A percentile compares a stretch with the other conserved stretches of the same genome.
Conservation (phyloP, 92 coral and sea anemone genomes). For the Montipora capitata region DNA sequence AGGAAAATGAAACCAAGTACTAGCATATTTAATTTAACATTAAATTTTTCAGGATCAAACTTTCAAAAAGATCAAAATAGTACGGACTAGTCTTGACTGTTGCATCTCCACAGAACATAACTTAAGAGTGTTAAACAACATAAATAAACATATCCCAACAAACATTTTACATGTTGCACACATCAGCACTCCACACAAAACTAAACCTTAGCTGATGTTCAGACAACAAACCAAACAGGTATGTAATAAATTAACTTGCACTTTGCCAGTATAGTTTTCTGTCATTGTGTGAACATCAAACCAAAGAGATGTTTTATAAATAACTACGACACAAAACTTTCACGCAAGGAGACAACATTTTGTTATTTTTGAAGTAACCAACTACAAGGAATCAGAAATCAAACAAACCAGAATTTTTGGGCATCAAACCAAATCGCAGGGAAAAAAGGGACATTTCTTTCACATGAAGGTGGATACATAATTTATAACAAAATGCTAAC, state of each 20-base stretch:
- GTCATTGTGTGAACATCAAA: slow-evolving; percentile 18
- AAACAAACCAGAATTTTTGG: neutral
- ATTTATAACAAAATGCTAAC: slow-evolving; percentile 9
- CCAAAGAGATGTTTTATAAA: neutral
- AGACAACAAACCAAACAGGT: neutral
- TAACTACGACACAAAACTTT: neutral
- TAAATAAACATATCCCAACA: neutral
- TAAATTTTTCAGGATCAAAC: neutral
- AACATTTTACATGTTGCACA: neutral
- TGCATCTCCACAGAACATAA: slow-evolving; percentile 5
- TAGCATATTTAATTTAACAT: too few species aligned
- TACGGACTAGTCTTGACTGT: neutral
- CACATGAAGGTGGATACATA: neutral
- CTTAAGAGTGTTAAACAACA: neutral
- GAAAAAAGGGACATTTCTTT: neutral
- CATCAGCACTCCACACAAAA: neutral
- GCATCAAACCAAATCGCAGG: neutral
- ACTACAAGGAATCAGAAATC: neutral
- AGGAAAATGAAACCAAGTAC: neutral
- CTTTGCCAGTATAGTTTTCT: too few species aligned
- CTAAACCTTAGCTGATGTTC: neutral
- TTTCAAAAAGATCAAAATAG: neutral
- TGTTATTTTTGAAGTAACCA: neutral
- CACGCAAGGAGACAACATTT: slow-evolving; percentile 11
- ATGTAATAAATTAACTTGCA: neutral